A percentile compares a stretch with the other conserved stretches of the same genome.
phyloP scores from a whole-genome alignment of 2,113 vertebrate species.

The Nerophis ophidion region DNA sequence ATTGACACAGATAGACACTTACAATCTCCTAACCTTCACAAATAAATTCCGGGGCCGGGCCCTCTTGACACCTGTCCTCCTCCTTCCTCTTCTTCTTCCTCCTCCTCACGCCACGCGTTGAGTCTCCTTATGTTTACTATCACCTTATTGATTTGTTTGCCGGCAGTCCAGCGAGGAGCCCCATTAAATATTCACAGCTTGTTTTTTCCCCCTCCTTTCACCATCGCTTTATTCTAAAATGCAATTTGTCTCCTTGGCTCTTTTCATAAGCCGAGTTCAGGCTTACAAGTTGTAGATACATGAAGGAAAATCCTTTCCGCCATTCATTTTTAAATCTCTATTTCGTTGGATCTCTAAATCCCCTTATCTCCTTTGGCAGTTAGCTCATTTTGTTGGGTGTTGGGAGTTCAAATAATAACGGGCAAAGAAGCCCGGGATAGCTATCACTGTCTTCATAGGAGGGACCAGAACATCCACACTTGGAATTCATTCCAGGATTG shows the following conservation, averaged over 20 bases:
- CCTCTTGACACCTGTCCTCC: constrained; percentile 60
- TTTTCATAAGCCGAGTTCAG: constrained; percentile 46
- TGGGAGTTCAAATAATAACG: constrained; percentile 58
- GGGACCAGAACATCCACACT: constrained; percentile 42
- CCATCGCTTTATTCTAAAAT: constrained; percentile 64
- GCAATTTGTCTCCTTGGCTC: constrained; percentile 57
- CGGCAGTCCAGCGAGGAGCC: constrained; percentile 52
- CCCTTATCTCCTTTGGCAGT: constrained; percentile 60
- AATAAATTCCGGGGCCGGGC: constrained; percentile 63
- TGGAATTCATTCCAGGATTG: constrained; percentile 50
- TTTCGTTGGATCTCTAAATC: constrained; percentile 66
- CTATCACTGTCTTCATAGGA: constrained; percentile 48
- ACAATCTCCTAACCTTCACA: constrained; percentile 79
- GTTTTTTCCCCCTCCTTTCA: constrained; percentile 62
- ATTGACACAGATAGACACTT: constrained; percentile 74
- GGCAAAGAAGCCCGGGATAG: constrained; percentile 39
- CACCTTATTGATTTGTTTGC: constrained; percentile 72
- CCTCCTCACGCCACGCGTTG: constrained; percentile 40
- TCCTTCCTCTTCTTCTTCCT: not conserved
- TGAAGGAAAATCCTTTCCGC: constrained; percentile 59
- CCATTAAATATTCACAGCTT: constrained; percentile 72
- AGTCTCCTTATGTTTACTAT: constrained; percentile 60
- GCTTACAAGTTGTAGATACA: constrained; percentile 59
- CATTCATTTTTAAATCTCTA: constrained; percentile 68
- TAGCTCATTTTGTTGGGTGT: constrained; percentile 55